phyloP scores from a whole-genome alignment of 2,888 invertebrate species.

The Argynnis bischoffii region DNA sequence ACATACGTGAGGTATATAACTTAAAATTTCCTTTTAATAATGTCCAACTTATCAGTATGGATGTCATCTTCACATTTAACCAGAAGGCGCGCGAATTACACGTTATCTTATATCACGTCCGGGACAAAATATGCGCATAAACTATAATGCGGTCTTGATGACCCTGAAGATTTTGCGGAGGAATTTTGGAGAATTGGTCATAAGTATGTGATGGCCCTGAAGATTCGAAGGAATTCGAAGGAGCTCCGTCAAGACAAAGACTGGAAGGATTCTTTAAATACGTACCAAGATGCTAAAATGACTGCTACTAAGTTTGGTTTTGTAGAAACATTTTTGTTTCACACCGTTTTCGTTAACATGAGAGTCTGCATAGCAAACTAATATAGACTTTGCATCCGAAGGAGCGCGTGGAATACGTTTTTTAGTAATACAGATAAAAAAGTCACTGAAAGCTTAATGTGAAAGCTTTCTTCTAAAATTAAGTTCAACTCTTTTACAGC shows the following conservation, averaged over 20 bases:
- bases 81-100: conserved; percentile 1
- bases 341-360: conserved; percentile 13
- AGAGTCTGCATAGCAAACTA: background rate
- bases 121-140: conserved; percentile 13
- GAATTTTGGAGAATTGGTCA: conserved; percentile 12
- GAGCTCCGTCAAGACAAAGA: conserved; percentile 55
- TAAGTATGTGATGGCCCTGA: conserved; percentile 17
- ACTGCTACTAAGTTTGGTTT: conserved; percentile 50
- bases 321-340: conserved; percentile 44
- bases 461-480: no score
- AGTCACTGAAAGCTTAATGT: no score
- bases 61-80: conserved; percentile 1
- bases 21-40: background rate
- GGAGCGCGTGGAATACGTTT: no score
- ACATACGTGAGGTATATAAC: no score
- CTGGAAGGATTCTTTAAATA: conserved; percentile 60
- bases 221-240: conserved; percentile 48
- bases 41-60: background rate
- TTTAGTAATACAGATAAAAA: no score
- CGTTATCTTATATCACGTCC: conserved; percentile 12
- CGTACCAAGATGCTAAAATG: conserved; percentile 61
- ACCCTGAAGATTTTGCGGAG: conserved; percentile 19
- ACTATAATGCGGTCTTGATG: conserved; percentile 19
- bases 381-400: no score
- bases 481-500: no score